Evolutionary conservation across 2,888 invertebrate species (phyloP), one percentile per base, ranked within the genome.

Genomic region (Lasioglossum vierecki): DNA sequence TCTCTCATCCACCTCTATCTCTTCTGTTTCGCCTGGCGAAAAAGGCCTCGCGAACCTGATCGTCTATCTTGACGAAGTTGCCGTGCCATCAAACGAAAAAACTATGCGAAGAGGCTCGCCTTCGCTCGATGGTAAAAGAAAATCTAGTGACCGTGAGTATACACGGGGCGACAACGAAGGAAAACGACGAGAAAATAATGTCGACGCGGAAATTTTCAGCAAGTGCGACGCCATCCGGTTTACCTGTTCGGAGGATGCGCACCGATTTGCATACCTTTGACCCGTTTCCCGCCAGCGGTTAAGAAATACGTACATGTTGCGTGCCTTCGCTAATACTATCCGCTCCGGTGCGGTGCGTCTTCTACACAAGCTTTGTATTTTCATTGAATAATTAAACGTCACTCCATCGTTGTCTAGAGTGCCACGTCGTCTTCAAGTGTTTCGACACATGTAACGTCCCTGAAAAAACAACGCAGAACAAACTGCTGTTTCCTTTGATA

Each of bases 251-350:
- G 26, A 41, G 75, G 84, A 71, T 39, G 76, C 84, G 46, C 13
- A 46, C n/a, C 66, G 79, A 84, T 84, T 84, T 84, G 74, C 71
- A 84, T 84, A 66, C 44, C 73, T 71, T 83, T 75, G 83, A 83
- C 75, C 79, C 30, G 63, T 72, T 84, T 77, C 49, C 6, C 46
- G n/a, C 63, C 26, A 66, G 30, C 30, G 35, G 41, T 22, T 46
- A 30, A 30, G 18, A 57, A 57, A 26, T n/a, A 57, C n/a, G 1
- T 66, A 30, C 60, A 35, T 9, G 35, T 68, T 79, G 57, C 60
- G 81, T 70, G 60, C n/a, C 39, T 70, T 71, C 44, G 30, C 22
- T 35, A 70, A 60, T 70, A 75, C 41, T 46, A 53, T 75, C 11
- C 41, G n/a, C 70, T 6, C 5, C n/a, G 70, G 22, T 11, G 39